phyloP scores from a whole-genome alignment of 2,888 invertebrate genomes.

The Thelaira solivaga region DNA sequence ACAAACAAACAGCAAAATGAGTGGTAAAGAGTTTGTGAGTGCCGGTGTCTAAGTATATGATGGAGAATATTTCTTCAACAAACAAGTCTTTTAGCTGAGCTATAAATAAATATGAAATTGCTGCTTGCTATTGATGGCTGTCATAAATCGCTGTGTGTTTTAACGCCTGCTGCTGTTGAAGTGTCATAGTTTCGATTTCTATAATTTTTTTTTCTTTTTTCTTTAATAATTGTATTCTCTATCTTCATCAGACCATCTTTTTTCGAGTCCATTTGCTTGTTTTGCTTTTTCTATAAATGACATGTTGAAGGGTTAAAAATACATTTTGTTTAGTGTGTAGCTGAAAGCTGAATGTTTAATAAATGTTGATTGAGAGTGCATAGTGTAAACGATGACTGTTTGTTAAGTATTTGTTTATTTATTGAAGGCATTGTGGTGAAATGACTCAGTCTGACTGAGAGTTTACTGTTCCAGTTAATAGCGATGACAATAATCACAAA shows the following conservation, averaged over 20 bases:
- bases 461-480: conserved; percentile 52
- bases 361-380: too few species aligned
- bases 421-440: conserved; percentile 53
- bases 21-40: background rate
- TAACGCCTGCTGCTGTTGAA: conserved; percentile 53
- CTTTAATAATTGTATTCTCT: conserved; percentile 17
- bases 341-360: background rate
- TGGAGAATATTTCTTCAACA: conserved; percentile 17
- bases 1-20: background rate
- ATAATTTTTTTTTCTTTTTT: background rate
- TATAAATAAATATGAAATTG: conserved; percentile 55
- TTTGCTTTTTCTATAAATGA: conserved; percentile 42
- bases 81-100: conserved; percentile 25
- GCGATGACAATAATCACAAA: conserved; percentile 52
- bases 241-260: background rate
- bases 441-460: conserved; percentile 29
- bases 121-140: conserved; percentile 62
- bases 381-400: conserved; percentile 14
- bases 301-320: conserved; percentile 56
- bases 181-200: conserved; percentile 34
- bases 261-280: background rate
- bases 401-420: conserved; percentile 59
- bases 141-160: conserved; percentile 64
- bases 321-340: background rate
- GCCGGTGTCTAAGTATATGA: background rate